These are phyloP conservation scores for Diachasmimorpha longicaudata DNA, from an alignment of 1,140 invertebrate species.

Conservation along the genomic window DNA sequence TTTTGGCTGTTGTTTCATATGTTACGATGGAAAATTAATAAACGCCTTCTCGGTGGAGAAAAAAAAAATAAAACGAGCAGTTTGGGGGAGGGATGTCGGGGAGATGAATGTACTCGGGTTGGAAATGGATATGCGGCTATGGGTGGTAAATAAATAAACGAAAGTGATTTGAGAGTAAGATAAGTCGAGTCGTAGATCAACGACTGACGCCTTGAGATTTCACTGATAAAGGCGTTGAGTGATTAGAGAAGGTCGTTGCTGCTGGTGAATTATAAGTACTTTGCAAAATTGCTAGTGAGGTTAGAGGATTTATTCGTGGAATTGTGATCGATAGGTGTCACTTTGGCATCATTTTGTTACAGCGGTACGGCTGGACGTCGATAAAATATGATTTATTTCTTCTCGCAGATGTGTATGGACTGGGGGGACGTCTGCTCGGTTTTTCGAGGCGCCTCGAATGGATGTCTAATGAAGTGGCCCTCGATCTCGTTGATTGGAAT, in stretches of 20 bases:
- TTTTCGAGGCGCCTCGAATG: conserved; percentile 23
- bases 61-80: background rate
- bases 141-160: background rate
- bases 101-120: background rate
- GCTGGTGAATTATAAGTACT: background rate
- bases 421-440: background rate
- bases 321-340: conserved; percentile 17
- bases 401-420: background rate
- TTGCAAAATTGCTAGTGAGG: background rate
- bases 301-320: background rate
- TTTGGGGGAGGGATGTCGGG: too few relatives aligned
- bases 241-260: conserved; percentile 29
- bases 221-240: conserved; percentile 26
- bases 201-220: conserved; percentile 7
- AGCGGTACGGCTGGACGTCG: background rate
- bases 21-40: conserved; percentile 24
- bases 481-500: conserved; percentile 34
- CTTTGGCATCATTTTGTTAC: background rate
- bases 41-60: background rate
- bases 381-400: conserved; percentile 22
- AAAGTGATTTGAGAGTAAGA: conserved; percentile 2
- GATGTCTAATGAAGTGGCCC: conserved; percentile 33
- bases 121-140: background rate
- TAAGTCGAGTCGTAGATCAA: background rate
- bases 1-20: conserved; percentile 5